Conservation (phyloP, 1,140 invertebrate species). For the Aphelenchoides fujianensis region DNA sequence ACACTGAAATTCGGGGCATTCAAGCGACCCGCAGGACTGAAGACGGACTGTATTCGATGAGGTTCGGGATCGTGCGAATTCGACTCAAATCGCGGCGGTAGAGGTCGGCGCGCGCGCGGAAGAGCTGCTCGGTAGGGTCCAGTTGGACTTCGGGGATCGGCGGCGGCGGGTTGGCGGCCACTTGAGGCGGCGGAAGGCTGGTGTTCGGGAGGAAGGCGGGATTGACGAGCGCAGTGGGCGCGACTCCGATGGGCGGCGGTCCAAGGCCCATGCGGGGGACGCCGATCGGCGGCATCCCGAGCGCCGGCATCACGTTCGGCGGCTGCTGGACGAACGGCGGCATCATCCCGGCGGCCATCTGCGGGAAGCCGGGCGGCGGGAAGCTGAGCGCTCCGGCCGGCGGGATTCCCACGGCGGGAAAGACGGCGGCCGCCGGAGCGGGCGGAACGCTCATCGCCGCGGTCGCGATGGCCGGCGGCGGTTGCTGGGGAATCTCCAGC, state of each 20-base stretch:
- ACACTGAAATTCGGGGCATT: conserved; percentile 20
- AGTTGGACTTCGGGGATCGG: not conserved
- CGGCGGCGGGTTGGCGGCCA: not conserved
- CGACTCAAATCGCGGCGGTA: conserved; percentile 24
- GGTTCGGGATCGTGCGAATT: conserved; percentile 7
- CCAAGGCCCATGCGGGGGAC: too few species aligned
- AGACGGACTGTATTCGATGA: conserved; percentile 19
- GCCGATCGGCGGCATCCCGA: conserved; percentile 3
- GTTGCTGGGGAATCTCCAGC: not conserved
- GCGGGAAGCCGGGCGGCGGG: not conserved
- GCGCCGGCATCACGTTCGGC: too few species aligned
- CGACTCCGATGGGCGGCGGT: too few species aligned
- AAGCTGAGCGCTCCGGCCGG: too few species aligned
- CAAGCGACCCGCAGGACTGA: not conserved
- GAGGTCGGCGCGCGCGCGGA: conserved; percentile 17
- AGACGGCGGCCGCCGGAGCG: too few species aligned
- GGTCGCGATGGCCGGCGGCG: not conserved
- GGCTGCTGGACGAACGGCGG: too few species aligned
- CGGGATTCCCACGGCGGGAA: not conserved
- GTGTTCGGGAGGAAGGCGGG: not conserved
- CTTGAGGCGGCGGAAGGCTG: conserved; percentile 1
- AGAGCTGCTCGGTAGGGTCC: conserved; percentile 9
- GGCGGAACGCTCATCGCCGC: not conserved
- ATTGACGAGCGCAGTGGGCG: conserved; percentile 5
- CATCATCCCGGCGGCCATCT: too few species aligned